A percentile compares a stretch with the other conserved stretches of the same genome.
Evolutionary conservation across 2,113 vertebrate species (phyloP).

Genomic region (Labeo rohita): DNA sequence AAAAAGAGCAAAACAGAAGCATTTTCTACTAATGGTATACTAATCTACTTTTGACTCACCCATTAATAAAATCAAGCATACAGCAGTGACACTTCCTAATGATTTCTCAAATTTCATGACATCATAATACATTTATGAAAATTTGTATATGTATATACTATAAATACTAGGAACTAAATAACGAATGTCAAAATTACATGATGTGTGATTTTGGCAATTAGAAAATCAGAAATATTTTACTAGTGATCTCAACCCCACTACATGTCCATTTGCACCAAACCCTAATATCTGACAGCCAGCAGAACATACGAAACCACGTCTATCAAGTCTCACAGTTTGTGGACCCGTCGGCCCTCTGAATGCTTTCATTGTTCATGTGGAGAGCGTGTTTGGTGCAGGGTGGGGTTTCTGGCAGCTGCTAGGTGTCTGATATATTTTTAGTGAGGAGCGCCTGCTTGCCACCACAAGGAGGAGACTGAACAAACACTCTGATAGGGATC

Average conservation of each 20-base stretch:
- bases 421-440: constrained; percentile 58
- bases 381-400: constrained; percentile 14
- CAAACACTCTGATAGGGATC: constrained; percentile 54
- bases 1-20: not conserved
- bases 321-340: constrained; percentile 3
- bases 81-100: no score
- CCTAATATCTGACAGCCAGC: not conserved
- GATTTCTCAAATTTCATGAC: no score
- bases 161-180: not conserved
- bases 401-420: constrained; percentile 49
- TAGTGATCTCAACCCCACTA: not conserved
- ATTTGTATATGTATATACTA: not conserved
- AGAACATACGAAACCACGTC: not conserved
- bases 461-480: constrained; percentile 51
- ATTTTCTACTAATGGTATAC: not conserved
- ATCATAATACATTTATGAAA: not conserved
- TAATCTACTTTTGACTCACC: no score
- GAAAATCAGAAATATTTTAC: not conserved
- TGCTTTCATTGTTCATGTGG: constrained; percentile 53
- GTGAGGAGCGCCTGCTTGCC: constrained; percentile 45
- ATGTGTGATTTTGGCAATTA: not conserved
- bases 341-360: constrained; percentile 49
- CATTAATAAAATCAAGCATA: no score
- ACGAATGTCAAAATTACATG: not conserved
- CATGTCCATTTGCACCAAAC: not conserved